Evolutionary conservation across 2,113 vertebrate genomes (phyloP).

Genomic region (Hippocampus barbouri): DNA sequence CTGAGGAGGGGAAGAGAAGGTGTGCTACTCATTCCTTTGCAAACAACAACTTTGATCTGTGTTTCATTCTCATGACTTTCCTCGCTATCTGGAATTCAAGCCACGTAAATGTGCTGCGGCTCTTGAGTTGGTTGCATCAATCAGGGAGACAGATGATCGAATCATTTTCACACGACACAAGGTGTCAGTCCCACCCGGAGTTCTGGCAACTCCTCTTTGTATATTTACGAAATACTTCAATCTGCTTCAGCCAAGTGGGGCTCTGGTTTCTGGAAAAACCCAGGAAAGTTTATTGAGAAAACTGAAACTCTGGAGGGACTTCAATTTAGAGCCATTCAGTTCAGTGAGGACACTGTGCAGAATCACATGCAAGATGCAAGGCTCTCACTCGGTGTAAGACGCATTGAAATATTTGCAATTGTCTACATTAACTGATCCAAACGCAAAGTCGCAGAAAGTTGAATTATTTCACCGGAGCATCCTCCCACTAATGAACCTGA

Average conservation of each 20-base stretch:
- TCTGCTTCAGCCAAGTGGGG: slow-evolving; percentile 2
- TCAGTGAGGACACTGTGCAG: neutral
- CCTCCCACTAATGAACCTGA: neutral
- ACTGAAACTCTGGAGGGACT: neutral
- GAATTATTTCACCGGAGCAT: neutral
- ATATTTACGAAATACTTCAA: slow-evolving; percentile 34
- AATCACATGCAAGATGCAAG: neutral
- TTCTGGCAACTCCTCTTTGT: slow-evolving; percentile 24
- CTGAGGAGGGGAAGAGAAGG: slow-evolving; percentile 47
- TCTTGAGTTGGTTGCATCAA: slow-evolving; percentile 33
- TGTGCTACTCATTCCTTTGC: slow-evolving; percentile 29
- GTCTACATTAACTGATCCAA: neutral
- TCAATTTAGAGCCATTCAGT: neutral
- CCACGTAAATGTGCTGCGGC: slow-evolving; percentile 27
- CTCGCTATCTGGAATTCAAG: slow-evolving; percentile 12
- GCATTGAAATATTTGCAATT: neutral
- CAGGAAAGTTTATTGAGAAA: slow-evolving; percentile 5
- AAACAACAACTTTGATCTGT: neutral
- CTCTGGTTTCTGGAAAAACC: slow-evolving; percentile 20
- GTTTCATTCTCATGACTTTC: neutral
- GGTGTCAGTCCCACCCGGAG: slow-evolving; percentile 33
- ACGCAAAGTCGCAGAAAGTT: neutral
- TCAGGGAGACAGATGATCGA: slow-evolving; percentile 29
- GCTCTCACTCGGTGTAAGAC: neutral
- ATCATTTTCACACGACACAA: slow-evolving; percentile 42